phyloP scores from a whole-genome alignment of 2,888 invertebrate species.

The Perdita meconis region DNA sequence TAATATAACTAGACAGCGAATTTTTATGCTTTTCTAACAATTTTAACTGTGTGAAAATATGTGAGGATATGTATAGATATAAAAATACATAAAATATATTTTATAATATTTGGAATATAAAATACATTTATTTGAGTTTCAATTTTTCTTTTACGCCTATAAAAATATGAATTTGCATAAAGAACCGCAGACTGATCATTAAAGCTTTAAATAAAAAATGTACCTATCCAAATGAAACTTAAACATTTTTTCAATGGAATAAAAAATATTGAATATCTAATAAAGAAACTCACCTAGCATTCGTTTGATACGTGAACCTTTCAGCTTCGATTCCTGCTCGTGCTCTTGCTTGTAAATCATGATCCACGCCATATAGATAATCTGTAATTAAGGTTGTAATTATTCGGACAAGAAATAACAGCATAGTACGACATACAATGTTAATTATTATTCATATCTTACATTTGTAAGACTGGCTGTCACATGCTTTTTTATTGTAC shows the following conservation, averaged over 20 bases:
- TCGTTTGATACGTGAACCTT: constrained; percentile 77
- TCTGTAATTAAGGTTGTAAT: constrained; percentile 72
- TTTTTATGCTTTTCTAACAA: too few relatives aligned
- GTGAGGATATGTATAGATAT: too few relatives aligned
- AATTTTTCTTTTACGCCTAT: too few relatives aligned
- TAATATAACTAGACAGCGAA: too few relatives aligned
- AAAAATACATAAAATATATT: too few relatives aligned
- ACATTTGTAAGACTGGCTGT: constrained; percentile 50
- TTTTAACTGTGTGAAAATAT: too few relatives aligned
- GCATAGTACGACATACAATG: neutral
- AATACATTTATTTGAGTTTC: too few relatives aligned
- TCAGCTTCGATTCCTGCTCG: constrained; percentile 83
- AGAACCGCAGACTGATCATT: too few relatives aligned
- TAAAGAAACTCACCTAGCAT: constrained; percentile 49
- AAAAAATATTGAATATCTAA: neutral
- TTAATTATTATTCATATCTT: constrained; percentile 21
- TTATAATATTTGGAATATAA: too few relatives aligned
- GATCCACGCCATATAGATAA: constrained; percentile 81
- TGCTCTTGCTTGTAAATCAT: constrained; percentile 82
- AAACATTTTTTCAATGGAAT: too few relatives aligned
- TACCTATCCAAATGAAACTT: neutral
- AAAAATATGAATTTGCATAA: too few relatives aligned
- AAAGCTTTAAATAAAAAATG: neutral
- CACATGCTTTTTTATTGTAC: constrained; percentile 15
- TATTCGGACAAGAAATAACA: neutral